These are phyloP conservation scores for Characodon lateralis DNA, from an alignment of 2,797 vertebrate genomes.

Conservation along the genomic window DNA sequence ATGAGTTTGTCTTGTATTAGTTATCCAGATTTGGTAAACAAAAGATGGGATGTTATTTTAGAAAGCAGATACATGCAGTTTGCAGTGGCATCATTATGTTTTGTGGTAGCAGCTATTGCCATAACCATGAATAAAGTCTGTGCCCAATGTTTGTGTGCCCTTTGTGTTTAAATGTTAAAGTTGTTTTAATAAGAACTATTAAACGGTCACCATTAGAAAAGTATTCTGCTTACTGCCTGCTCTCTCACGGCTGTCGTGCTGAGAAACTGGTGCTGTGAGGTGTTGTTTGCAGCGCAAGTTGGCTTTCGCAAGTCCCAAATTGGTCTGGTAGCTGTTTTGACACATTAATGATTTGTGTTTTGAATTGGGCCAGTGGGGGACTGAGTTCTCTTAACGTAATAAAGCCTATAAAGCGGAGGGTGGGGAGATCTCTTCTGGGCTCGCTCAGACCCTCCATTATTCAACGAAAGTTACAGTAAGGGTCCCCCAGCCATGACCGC, in stretches of 20 bases:
- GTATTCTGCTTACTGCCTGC: constrained; percentile 53
- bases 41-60: constrained; percentile 71
- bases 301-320: constrained; percentile 50
- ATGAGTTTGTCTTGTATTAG: constrained; percentile 70
- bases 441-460: constrained; percentile 67
- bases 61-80: constrained; percentile 65
- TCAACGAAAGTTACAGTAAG: constrained; percentile 73
- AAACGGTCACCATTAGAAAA: constrained; percentile 70
- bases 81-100: constrained; percentile 60
- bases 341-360: constrained; percentile 75
- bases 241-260: constrained; percentile 56
- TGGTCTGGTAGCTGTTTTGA: constrained; percentile 77
- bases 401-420: constrained; percentile 65
- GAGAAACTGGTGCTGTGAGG: constrained; percentile 53
- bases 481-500: constrained; percentile 72
- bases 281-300: constrained; percentile 49
- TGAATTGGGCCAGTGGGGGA: constrained; percentile 65
- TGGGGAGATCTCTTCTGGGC: constrained; percentile 49
- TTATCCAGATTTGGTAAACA: constrained; percentile 74
- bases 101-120: constrained; percentile 56
- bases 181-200: constrained; percentile 69
- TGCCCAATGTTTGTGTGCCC: constrained; percentile 36
- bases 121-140: constrained; percentile 43
- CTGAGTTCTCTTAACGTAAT: constrained; percentile 73
- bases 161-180: constrained; percentile 61